These are phyloP conservation scores for Corbicula japonica DNA, from an alignment of 2,888 invertebrate species.

Conservation along the genomic window DNA sequence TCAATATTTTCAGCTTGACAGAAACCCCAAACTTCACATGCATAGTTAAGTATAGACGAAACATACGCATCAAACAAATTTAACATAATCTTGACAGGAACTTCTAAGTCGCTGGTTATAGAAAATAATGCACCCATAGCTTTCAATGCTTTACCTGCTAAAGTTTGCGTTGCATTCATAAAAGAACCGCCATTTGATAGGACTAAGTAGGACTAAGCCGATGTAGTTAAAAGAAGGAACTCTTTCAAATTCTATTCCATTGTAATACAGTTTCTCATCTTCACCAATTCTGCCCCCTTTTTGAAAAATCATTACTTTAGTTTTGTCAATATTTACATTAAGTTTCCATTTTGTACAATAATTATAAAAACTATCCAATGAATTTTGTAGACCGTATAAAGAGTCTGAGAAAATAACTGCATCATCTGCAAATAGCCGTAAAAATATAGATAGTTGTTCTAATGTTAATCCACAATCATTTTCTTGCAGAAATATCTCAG, in stretches of 20 bases:
- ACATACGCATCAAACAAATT: slow-evolving; percentile 32
- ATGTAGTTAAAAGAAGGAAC: slow-evolving; percentile 5
- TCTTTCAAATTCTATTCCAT: slow-evolving; percentile 3
- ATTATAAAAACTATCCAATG: slow-evolving; percentile 6
- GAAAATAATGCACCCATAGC: slow-evolving; percentile 25
- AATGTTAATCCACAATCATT: slow-evolving; percentile 1
- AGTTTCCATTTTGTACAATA: slow-evolving; percentile 26
- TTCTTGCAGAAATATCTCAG: not conserved
- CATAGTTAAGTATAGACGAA: slow-evolving; percentile 32
- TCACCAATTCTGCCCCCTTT: not conserved
- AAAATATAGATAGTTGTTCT: slow-evolving; percentile 14
- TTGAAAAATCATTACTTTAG: slow-evolving; percentile 21
- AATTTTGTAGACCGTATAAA: slow-evolving; percentile 13
- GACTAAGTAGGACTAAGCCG: too few species aligned
- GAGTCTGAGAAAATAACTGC: slow-evolving; percentile 18
- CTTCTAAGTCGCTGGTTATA: slow-evolving; percentile 11
- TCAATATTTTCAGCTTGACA: slow-evolving; percentile 23
- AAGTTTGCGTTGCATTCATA: slow-evolving; percentile 7
- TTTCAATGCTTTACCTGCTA: slow-evolving; percentile 24
- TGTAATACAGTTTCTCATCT: not conserved
- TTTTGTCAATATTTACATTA: slow-evolving; percentile 11
- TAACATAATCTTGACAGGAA: slow-evolving; percentile 21
- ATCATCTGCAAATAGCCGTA: slow-evolving; percentile 24
- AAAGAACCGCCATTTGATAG: not conserved
- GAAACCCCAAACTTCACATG: slow-evolving; percentile 38